phyloP scores from a whole-genome alignment of 2,113 vertebrate genomes.

The Otis tarda region DNA sequence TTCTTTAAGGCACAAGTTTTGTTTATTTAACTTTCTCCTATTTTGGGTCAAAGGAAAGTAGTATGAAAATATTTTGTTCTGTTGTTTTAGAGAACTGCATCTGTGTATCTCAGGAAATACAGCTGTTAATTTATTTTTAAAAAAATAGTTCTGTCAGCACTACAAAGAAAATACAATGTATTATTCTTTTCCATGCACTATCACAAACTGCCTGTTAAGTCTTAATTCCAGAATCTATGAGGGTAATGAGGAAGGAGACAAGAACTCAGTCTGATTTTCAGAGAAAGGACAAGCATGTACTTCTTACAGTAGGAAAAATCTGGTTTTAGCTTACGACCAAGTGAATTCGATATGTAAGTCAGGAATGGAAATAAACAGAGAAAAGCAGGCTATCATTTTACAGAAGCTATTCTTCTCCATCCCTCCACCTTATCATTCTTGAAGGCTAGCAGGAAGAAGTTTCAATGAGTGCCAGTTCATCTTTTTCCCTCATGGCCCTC shows the following conservation, averaged over 20 bases:
- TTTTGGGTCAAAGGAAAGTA: neutral
- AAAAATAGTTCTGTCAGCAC: neutral
- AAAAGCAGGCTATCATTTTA: neutral
- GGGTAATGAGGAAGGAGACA: neutral
- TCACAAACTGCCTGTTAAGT: neutral
- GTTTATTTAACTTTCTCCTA: neutral
- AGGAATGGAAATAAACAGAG: neutral
- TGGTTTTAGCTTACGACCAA: neutral
- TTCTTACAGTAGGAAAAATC: neutral
- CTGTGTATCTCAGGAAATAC: neutral
- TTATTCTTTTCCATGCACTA: neutral
- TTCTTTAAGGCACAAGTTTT: neutral
- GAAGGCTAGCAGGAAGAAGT: neutral
- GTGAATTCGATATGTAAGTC: neutral
- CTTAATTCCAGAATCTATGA: neutral
- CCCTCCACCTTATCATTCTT: neutral
- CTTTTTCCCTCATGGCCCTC: neutral
- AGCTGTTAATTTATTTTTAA: neutral
- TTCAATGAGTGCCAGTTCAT: neutral
- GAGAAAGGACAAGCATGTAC: neutral
- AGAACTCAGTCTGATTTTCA: neutral
- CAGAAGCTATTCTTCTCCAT: neutral
- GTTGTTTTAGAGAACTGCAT: neutral
- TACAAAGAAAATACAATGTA: neutral
- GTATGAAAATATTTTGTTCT: neutral